Evolutionary conservation across 2,113 vertebrate genomes (phyloP).

Genomic region (Lophotis ruficrista): DNA sequence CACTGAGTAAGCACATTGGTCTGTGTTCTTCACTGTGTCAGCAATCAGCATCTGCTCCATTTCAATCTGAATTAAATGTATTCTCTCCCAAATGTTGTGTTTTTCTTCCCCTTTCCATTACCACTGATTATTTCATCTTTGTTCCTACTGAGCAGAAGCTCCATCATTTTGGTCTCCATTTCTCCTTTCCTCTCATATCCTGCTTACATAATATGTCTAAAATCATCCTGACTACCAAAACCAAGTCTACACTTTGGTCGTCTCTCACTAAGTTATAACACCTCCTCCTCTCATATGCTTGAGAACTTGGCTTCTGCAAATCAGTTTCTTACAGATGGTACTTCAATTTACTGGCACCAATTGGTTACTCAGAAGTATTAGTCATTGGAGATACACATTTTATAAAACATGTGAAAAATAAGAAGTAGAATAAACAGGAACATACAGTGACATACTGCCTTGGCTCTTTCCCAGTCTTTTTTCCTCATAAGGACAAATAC

Average conservation of each 20-base stretch:
- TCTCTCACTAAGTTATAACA: slow-evolving; percentile 65
- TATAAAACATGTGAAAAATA: slow-evolving; percentile 59
- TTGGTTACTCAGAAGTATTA: slow-evolving; percentile 55
- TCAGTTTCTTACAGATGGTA: slow-evolving; percentile 55
- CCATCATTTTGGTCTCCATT: not conserved
- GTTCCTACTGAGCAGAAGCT: not conserved
- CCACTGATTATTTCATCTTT: not conserved
- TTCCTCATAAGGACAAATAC: slow-evolving; percentile 3
- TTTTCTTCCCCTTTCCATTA: not conserved
- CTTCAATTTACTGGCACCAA: slow-evolving; percentile 61
- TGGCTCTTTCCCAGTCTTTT: slow-evolving; percentile 4
- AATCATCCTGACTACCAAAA: slow-evolving; percentile 45
- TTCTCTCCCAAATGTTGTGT: not conserved
- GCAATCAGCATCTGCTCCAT: not conserved
- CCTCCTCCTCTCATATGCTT: slow-evolving; percentile 63
- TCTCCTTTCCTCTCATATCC: not conserved
- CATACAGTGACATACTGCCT: slow-evolving; percentile 37
- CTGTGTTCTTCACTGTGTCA: not conserved
- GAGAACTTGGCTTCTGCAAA: slow-evolving; percentile 51
- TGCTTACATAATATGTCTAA: slow-evolving; percentile 51
- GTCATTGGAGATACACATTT: slow-evolving; percentile 59
- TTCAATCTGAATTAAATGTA: not conserved
- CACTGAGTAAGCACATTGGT: not conserved
- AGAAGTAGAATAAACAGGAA: slow-evolving; percentile 64
- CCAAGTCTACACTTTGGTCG: slow-evolving; percentile 36